These are phyloP conservation scores for Orthochromis indermauri DNA, from an alignment of 2,113 vertebrate species.

Conservation along the genomic window DNA sequence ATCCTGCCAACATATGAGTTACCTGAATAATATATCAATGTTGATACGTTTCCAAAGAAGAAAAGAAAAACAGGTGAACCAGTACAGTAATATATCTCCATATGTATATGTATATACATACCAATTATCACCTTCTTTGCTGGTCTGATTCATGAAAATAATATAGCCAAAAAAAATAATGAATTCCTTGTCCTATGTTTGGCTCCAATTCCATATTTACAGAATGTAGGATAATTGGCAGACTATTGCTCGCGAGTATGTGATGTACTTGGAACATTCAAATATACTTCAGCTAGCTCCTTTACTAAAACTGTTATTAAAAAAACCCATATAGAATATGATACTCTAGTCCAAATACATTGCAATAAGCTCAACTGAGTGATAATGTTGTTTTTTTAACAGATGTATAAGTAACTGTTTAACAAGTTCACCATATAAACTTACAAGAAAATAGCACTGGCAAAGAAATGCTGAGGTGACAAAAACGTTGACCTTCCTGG, in stretches of 20 bases:
- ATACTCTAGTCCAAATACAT: background rate
- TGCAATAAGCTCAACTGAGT: background rate
- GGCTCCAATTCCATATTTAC: background rate
- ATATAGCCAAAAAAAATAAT: background rate
- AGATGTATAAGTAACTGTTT: background rate
- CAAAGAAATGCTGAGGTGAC: background rate
- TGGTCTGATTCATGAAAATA: background rate
- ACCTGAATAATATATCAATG: background rate
- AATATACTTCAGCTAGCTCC: background rate
- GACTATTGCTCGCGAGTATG: background rate
- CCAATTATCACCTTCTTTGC: conserved; percentile 3
- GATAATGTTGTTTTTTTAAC: background rate
- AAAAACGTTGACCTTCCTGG: background rate
- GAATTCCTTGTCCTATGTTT: background rate
- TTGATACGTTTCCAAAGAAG: background rate
- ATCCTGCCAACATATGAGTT: background rate
- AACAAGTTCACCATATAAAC: background rate
- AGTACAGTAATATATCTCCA: background rate
- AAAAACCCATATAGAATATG: background rate
- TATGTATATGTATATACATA: background rate
- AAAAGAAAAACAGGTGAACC: background rate
- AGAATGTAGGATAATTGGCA: conserved; percentile 19
- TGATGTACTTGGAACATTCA: background rate
- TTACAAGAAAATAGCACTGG: background rate
- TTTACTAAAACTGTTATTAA: background rate